Evolutionary conservation across 2,888 invertebrate species (phyloP), one percentile per base, ranked within the genome.

Genomic region (Herminia tarsipennalis): DNA sequence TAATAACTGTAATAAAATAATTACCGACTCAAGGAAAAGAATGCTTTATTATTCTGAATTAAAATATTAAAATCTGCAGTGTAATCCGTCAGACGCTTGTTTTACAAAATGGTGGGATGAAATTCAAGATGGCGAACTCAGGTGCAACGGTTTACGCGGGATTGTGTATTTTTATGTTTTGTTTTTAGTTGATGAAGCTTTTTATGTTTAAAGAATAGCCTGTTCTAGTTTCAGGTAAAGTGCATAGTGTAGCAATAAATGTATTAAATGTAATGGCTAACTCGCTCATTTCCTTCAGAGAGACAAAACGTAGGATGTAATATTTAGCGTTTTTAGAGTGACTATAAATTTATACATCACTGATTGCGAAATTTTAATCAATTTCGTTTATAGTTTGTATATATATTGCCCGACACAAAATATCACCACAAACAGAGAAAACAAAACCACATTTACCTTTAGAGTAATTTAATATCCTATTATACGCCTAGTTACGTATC

Each of bases 21-120:
- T 82, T 81, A 77, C 73, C 56, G 64, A 73, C 73, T 77, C 75
- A 59, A 73, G 75, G 70, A 70, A 73, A 83, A 67, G 51, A 78
- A 86, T 87, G 79, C 81, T 88, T 87, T 84, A 87, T 86, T 86
- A 80, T 81, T 72, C 70, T 62, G 75, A 78, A 77, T 76, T 69
- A 65, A 70, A 75, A 80, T 82, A 77, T 74, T 69, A 65, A 71
- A 75, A 81, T 82, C 70, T 76, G 73, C 69, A 60, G 63, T 65
- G 79, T 88, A 88, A 88, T 88, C 88, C 88, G 84, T 88, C 88
- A 88, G 82, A 49, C 59, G 65, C 55, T 55, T 41, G 66, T 55
- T 56, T 75, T 76, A 78, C 73, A 79, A 82, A 77, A 82, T 80
- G 81, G 78, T 47, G 61, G 75, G 58, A 68, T 54, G 54, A 64